These are phyloP conservation scores for Alaudala cheleensis DNA, from an alignment of 2,113 vertebrate genomes.

Conservation along the genomic window DNA sequence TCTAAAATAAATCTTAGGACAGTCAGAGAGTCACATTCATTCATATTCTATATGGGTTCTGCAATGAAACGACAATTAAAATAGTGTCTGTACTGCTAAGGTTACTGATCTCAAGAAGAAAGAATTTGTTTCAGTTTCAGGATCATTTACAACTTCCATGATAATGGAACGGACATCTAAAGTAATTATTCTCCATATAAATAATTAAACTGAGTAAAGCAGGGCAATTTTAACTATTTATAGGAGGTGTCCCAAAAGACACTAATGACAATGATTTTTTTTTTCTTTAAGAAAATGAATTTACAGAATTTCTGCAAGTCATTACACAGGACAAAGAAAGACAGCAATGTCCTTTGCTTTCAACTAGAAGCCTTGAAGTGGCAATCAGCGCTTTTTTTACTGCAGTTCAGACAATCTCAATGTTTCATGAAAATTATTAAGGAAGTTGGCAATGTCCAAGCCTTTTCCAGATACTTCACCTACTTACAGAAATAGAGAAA, in stretches of 20 bases:
- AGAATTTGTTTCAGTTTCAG: background rate
- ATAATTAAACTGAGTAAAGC: slow-evolving; percentile 31
- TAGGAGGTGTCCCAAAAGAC: background rate
- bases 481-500: background rate
- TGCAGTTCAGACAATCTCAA: background rate
- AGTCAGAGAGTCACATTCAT: background rate
- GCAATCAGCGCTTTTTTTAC: background rate
- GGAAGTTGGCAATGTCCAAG: background rate
- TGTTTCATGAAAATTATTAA: background rate
- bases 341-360: background rate
- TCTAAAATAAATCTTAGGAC: background rate
- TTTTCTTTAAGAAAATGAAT: background rate
- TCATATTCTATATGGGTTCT: background rate
- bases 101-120: background rate
- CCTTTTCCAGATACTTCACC: background rate
- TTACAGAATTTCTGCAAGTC: background rate
- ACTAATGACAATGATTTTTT: background rate
- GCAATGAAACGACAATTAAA: background rate
- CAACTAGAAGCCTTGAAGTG: background rate
- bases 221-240: slow-evolving; percentile 43
- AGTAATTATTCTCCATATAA: slow-evolving; percentile 46
- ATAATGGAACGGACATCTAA: background rate
- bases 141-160: background rate
- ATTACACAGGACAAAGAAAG: background rate
- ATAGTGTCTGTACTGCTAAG: background rate